A percentile compares a stretch with the other conserved stretches of the same genome.
phyloP scores from a whole-genome alignment of 2,888 invertebrate species.

The Stegophylla sp. region DNA sequence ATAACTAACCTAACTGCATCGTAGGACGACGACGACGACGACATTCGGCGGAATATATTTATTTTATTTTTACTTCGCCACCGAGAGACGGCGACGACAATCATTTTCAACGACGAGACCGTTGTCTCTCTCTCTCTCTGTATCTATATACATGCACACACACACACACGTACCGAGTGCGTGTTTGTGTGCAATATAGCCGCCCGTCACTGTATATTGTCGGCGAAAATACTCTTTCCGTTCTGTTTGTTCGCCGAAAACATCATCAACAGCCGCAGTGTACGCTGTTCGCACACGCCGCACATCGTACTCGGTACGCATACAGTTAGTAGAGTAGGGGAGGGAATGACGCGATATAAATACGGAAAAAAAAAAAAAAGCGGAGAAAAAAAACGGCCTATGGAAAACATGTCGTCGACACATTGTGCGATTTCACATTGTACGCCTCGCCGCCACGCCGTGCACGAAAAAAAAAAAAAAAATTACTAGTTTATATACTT shows the following conservation, averaged over 20 bases:
- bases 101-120: background rate
- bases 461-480: too few relatives aligned
- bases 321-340: too few relatives aligned
- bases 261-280: slow-evolving; percentile 41
- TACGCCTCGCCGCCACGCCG: background rate
- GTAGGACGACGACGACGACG: background rate
- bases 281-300: too few relatives aligned
- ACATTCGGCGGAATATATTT: slow-evolving; percentile 29
- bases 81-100: slow-evolving; percentile 20
- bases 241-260: slow-evolving; percentile 49
- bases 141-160: background rate
- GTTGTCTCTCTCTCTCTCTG: background rate
- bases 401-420: slow-evolving; percentile 39
- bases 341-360: background rate
- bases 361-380: background rate
- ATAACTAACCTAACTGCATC: too few relatives aligned
- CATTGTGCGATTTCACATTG: slow-evolving; percentile 23
- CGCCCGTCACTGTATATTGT: background rate
- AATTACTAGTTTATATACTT: too few relatives aligned
- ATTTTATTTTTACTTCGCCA: slow-evolving; percentile 28
- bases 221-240: slow-evolving; percentile 34
- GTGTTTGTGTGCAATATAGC: background rate
- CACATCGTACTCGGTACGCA: too few relatives aligned
- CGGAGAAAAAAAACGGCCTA: background rate
- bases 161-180: background rate